A percentile compares a stretch with the other conserved stretches of the same genome.
Conservation (phyloP, 2,797 vertebrate species). For the Anabacerthia variegaticeps region DNA sequence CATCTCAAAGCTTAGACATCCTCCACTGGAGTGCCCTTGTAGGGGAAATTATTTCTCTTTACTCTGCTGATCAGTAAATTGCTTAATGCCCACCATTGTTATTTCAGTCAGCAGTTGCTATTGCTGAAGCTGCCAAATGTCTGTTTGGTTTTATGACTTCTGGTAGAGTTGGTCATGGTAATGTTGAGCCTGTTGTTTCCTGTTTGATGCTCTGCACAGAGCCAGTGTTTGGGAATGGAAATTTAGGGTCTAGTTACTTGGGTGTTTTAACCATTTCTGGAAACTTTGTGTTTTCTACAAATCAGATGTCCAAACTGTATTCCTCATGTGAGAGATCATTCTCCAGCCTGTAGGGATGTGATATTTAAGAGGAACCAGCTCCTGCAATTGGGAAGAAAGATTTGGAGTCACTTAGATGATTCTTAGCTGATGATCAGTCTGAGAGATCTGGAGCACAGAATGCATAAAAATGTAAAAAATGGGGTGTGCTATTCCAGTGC, state of each 20-base stretch:
- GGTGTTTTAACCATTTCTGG: background rate
- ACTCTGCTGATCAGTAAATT: background rate
- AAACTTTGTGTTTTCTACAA: background rate
- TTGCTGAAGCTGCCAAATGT: background rate
- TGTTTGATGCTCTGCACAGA: background rate
- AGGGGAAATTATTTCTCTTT: background rate
- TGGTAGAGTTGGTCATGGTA: background rate
- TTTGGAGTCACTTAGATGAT: fast-evolving
- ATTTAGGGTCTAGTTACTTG: background rate
- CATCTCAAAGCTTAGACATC: fast-evolving
- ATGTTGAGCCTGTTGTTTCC: background rate
- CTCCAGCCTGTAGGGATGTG: background rate
- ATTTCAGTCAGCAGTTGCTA: background rate
- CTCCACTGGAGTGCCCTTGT: background rate
- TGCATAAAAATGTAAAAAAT: background rate
- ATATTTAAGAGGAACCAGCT: background rate
- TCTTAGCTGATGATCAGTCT: background rate
- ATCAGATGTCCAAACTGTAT: background rate
- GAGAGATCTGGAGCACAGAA: background rate
- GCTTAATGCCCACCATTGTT: background rate
- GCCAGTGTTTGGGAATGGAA: background rate
- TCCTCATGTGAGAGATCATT: background rate
- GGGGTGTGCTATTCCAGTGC: fast-evolving
- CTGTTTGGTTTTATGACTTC: background rate
- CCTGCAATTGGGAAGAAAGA: background rate